These are phyloP conservation scores for Campoplex capitator DNA, from an alignment of 2,888 invertebrate species.

Conservation along the genomic window DNA sequence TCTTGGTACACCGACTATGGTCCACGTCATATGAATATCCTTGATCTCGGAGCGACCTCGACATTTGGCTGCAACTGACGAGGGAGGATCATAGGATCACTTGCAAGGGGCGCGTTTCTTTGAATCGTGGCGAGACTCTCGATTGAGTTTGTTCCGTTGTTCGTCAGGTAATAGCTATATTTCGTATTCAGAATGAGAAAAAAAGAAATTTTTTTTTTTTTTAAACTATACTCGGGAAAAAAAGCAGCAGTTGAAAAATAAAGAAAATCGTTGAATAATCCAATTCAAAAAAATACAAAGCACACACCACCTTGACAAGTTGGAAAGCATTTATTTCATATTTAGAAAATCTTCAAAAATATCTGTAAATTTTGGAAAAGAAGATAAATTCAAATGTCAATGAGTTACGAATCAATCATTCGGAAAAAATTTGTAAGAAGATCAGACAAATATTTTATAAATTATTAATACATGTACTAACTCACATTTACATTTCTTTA, in stretches of 20 bases:
- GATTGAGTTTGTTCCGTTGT: conserved; percentile 62
- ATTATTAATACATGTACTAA: no score
- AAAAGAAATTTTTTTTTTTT: no score
- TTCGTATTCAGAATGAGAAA: conserved; percentile 1
- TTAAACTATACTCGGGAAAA: neutral
- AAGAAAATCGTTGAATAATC: neutral
- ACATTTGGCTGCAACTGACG: conserved; percentile 55
- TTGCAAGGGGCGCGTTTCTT: conserved; percentile 50
- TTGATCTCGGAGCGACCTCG: conserved; percentile 62
- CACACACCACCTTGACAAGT: neutral
- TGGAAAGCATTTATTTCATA: neutral
- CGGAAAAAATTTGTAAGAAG: neutral
- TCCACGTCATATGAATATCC: conserved; percentile 57
- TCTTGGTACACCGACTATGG: conserved; percentile 8
- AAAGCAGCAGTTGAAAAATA: neutral
- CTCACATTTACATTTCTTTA: no score
- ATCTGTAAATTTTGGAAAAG: neutral
- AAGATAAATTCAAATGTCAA: neutral
- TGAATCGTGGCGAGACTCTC: conserved; percentile 66
- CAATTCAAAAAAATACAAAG: neutral
- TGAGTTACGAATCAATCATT: neutral
- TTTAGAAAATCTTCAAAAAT: neutral
- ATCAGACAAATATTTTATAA: neutral
- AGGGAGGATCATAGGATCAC: conserved; percentile 58
- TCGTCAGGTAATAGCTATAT: conserved; percentile 33